Conservation (phyloP, 1,140 invertebrate species). For the Macrobrachium rosenbergii region DNA sequence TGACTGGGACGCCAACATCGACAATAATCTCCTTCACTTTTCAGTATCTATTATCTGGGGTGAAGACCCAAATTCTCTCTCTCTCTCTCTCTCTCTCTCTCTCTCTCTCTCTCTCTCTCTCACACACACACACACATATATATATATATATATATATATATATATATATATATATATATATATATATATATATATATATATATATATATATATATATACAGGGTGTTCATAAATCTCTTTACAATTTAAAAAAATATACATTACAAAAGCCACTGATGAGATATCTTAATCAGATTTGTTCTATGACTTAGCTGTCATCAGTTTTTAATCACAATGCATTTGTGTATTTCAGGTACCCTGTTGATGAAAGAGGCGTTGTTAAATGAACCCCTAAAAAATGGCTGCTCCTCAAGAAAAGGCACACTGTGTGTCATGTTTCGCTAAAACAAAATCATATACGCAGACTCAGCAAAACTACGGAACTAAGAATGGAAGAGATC, state of each 20-base stretch:
- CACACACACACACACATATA: no score
- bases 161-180: no score
- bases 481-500: not conserved
- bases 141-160: no score
- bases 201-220: not conserved
- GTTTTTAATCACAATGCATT: not conserved
- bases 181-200: no score
- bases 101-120: no score
- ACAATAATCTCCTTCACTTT: no score
- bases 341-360: not conserved
- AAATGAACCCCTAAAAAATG: not conserved
- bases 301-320: not conserved
- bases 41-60: no score
- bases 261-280: not conserved
- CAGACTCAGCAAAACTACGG: not conserved
- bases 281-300: not conserved
- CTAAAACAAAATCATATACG: not conserved
- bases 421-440: not conserved
- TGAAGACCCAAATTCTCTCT: no score
- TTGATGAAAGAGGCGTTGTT: constrained; percentile 2
- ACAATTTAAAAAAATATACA: not conserved
- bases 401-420: not conserved
- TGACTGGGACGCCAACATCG: no score
- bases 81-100: no score
- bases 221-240: not conserved